These are phyloP conservation scores for Orthochromis indermauri DNA, from an alignment of 2,113 vertebrate species.

Conservation along the genomic window DNA sequence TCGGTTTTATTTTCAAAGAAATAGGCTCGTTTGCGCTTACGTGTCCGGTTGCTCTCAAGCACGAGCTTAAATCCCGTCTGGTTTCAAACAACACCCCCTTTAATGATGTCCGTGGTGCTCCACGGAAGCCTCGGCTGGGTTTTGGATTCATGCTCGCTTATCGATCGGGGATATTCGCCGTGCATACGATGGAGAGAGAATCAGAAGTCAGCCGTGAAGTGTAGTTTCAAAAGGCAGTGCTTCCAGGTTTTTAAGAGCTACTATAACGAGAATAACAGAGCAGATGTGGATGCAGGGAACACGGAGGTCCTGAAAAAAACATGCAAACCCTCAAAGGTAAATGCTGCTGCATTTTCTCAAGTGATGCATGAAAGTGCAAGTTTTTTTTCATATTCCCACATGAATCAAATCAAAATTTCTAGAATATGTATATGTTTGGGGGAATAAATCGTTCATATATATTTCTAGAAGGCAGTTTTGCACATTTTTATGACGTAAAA, in stretches of 20 bases:
- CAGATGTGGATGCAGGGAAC: background rate
- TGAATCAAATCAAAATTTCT: background rate
- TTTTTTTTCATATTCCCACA: background rate
- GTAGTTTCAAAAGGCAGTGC: constrained; percentile 49
- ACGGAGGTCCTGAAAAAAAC: background rate
- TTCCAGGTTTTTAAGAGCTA: constrained; percentile 43
- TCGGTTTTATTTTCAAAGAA: background rate
- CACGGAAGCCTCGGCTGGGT: constrained; percentile 70
- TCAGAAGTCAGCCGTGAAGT: background rate
- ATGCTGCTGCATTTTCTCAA: background rate
- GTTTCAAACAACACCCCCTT: accelerated
- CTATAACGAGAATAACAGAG: background rate
- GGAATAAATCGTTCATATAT: background rate
- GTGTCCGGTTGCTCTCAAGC: background rate
- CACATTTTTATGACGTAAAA: background rate
- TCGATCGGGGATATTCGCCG: constrained; percentile 56
- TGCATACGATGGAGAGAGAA: constrained; percentile 7
- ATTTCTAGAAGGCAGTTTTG: background rate
- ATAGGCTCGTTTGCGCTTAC: background rate
- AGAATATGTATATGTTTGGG: background rate
- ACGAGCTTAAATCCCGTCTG: background rate
- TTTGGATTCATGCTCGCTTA: constrained; percentile 76
- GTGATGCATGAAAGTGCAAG: background rate
- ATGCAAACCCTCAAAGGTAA: constrained; percentile 44
- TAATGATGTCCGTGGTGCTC: constrained; percentile 73